A percentile compares a stretch with the other conserved stretches of the same genome.
Evolutionary conservation across 2,888 invertebrate species (phyloP).

Genomic region (Drosophila koepferae): DNA sequence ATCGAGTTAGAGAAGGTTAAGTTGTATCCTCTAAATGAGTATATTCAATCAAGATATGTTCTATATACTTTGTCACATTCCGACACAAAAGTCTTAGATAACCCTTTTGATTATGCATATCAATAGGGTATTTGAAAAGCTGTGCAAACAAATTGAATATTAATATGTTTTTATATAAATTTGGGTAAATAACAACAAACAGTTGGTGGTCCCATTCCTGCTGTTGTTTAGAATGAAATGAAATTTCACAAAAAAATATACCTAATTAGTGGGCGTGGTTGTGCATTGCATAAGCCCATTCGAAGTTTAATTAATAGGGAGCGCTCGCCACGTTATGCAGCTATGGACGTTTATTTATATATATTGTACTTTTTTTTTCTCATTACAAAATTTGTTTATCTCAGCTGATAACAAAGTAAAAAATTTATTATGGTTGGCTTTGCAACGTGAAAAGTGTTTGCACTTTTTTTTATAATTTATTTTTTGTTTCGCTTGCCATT

Average conservation of each 20-base stretch:
- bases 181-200: constrained; percentile 47
- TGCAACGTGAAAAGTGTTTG: constrained; percentile 32
- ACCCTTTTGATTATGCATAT: not conserved
- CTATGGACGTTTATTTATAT: constrained; percentile 1
- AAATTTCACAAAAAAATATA: constrained; percentile 13
- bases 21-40: not conserved
- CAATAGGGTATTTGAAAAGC: constrained; percentile 63
- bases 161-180: constrained; percentile 32
- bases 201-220: constrained; percentile 33
- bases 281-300: not conserved
- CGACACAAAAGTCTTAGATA: not conserved
- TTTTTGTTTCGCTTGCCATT: constrained; percentile 16
- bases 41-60: not conserved
- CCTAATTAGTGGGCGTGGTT: constrained; percentile 17
- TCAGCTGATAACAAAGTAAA: constrained; percentile 58
- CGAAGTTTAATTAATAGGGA: constrained; percentile 39
- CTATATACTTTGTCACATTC: not conserved
- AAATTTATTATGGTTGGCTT: constrained; percentile 29
- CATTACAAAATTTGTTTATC: constrained; percentile 50
- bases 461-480: constrained; percentile 6
- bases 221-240: constrained; percentile 8
- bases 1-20: not conserved
- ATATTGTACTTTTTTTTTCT: constrained; percentile 4
- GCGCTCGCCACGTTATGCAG: constrained; percentile 5
- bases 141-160: constrained; percentile 68